These are phyloP conservation scores for Arenaria interpres DNA, from an alignment of 2,113 vertebrate genomes.

Conservation along the genomic window DNA sequence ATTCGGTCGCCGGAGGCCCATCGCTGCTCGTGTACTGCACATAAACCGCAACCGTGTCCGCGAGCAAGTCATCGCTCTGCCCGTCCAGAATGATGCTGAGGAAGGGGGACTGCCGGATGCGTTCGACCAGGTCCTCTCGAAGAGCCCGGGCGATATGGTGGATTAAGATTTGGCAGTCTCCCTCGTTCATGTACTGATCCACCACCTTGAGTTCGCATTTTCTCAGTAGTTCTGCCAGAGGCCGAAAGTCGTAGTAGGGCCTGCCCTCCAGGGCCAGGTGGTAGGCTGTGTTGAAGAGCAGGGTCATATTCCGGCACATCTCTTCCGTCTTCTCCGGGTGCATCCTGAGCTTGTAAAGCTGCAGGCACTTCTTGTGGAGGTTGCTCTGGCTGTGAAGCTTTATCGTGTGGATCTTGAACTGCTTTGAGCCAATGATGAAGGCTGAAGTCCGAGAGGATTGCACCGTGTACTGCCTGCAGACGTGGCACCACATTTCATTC, in stretches of 20 bases:
- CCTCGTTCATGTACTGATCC: slow-evolving; percentile 97
- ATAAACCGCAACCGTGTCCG: slow-evolving; percentile 90
- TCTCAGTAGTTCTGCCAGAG: slow-evolving; percentile 91
- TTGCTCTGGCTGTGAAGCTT: slow-evolving; percentile 98
- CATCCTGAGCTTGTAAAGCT: slow-evolving; percentile 97
- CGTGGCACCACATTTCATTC: slow-evolving; percentile 99
- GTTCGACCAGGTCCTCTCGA: slow-evolving; percentile 91
- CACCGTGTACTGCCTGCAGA: slow-evolving; percentile 95
- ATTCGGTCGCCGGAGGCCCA: slow-evolving; percentile 88
- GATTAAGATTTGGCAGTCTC: slow-evolving; percentile 92
- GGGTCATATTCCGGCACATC: slow-evolving; percentile 95
- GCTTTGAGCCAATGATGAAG: slow-evolving; percentile 96
- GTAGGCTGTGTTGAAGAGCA: slow-evolving; percentile 93
- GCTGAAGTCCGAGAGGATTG: slow-evolving; percentile 95
- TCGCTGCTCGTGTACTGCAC: slow-evolving; percentile 90
- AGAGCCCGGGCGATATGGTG: slow-evolving; percentile 90
- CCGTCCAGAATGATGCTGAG: slow-evolving; percentile 93
- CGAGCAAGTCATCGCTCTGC: slow-evolving; percentile 88
- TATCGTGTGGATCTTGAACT: slow-evolving; percentile 98
- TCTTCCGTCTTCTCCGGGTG: slow-evolving; percentile 97
- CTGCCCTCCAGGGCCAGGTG: slow-evolving; percentile 91
- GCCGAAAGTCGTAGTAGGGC: slow-evolving; percentile 90
- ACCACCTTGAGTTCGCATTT: slow-evolving; percentile 96
- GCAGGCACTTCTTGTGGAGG: slow-evolving; percentile 97
- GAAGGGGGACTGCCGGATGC: slow-evolving; percentile 90